Base-by-base conservation (phyloP, 2,888 invertebrate genomes). In the Odiellus spinosus region DNA sequence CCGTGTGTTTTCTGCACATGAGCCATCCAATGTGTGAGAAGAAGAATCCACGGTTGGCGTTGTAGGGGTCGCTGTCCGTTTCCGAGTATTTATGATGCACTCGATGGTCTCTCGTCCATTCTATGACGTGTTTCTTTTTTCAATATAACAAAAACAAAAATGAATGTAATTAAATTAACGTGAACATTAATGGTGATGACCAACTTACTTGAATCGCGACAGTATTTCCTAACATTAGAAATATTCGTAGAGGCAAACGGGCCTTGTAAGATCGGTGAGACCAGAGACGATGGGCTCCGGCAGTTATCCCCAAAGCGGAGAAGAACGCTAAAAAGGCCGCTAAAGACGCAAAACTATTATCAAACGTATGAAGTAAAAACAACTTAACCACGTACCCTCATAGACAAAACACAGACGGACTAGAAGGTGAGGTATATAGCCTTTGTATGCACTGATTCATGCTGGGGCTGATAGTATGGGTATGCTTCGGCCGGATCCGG, bases 21-120 rank as follows among this genome's bases (percentile, higher is more conserved):
- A 71, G 58, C 71, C 71, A 71, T 41, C 71, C 71, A 53, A 70
- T 62, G 54, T 71, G 71, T 8, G 71, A 58, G 53, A 70, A 71
- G 61, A 71, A 70, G 59, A 71, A 69, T 5, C 71, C 71, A 20
- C 65, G 53, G 6, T 52, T 55, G n/a, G 60, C 58, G 53, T 64
- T 62, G 54, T 64, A 63, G 18, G 64, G 64, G 48, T 64, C 64
- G n/a, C 62, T 63, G 47, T 64, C 59, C 3, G 64, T 64, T 48
- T 64, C 64, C 12, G 63, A 62, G 59, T 61, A 64, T 49, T 64
- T 64, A 56, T 64, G 64, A 48, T 64, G 64, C 44, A 61, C 63
- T 20, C 64, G 53, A 52, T 64, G 64, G 51, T 64, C 64, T 40
- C 64, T 56, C 20, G 58, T 53, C 64, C 64, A 64, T 33, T 49